These are phyloP conservation scores for Liodrosophila aerea DNA, from an alignment of 2,888 invertebrate species.

Conservation along the genomic window DNA sequence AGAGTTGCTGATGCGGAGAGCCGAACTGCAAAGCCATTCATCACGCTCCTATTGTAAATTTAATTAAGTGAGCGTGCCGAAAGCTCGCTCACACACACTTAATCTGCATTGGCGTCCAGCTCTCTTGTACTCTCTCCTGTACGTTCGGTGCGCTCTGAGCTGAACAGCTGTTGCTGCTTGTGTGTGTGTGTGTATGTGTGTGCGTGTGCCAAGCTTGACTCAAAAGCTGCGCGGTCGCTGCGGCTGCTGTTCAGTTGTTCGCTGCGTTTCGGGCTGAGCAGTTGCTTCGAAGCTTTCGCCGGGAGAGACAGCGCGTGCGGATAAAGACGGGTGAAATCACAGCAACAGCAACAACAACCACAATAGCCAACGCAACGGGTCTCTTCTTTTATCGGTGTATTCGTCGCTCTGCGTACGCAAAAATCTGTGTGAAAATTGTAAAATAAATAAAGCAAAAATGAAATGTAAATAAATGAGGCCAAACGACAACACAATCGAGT, in stretches of 20 bases:
- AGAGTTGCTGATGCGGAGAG: conserved; percentile 37
- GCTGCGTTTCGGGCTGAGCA: conserved; percentile 49
- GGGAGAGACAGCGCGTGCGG: conserved; percentile 28
- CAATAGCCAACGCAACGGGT: conserved; percentile 24
- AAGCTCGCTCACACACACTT: conserved; percentile 24
- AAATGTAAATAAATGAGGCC: conserved; percentile 61
- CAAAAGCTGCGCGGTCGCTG: conserved; percentile 56
- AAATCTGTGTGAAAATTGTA: conserved; percentile 40
- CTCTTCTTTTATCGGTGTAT: conserved; percentile 44
- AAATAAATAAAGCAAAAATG: conserved; percentile 27
- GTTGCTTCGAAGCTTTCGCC: conserved; percentile 38
- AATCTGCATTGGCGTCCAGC: neutral
- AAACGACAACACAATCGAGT: conserved; percentile 44
- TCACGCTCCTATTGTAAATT: conserved; percentile 41
- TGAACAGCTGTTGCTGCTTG: conserved; percentile 39
- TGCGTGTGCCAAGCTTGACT: conserved; percentile 62
- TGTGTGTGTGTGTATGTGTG: no score
- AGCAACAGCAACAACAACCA: conserved; percentile 6
- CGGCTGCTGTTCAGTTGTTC: conserved; percentile 43
- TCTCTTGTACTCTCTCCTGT: neutral
- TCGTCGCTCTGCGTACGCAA: conserved; percentile 4
- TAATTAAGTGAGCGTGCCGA: conserved; percentile 34
- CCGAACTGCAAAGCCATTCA: conserved; percentile 23
- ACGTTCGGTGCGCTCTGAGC: neutral
- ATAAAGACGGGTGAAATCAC: conserved; percentile 63